These are phyloP conservation scores for Pogonomyrmex barbatus DNA, from an alignment of 1,140 invertebrate genomes.

Conservation along the genomic window DNA sequence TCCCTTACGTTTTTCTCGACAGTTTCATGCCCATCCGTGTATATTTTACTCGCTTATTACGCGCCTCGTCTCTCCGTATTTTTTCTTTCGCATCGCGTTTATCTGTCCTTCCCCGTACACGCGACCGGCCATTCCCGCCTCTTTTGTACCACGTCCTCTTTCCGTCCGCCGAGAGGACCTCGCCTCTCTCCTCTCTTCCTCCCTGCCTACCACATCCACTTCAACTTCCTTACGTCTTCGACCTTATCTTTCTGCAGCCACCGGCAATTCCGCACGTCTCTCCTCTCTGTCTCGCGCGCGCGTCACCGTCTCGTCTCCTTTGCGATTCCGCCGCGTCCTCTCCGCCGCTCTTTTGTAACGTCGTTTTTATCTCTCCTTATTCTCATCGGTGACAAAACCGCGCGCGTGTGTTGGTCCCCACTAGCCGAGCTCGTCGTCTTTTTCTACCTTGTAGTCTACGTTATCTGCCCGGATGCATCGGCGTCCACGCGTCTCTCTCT, in stretches of 20 bases:
- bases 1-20: no score
- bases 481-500: background rate
- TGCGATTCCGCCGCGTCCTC: constrained; percentile 7
- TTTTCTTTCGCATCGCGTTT: constrained; percentile 2
- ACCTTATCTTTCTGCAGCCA: constrained; percentile 23
- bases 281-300: background rate
- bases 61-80: background rate
- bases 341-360: constrained; percentile 1
- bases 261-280: constrained; percentile 7
- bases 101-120: background rate
- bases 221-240: background rate
- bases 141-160: background rate
- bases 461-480: constrained; percentile 18
- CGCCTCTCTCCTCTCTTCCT: background rate
- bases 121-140: background rate
- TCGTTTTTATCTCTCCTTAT: constrained; percentile 43
- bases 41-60: background rate
- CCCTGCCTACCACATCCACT: background rate
- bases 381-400: background rate
- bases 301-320: background rate
- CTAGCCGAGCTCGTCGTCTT: background rate
- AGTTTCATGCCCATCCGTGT: background rate
- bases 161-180: background rate
- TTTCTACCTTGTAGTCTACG: background rate
- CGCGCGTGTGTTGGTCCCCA: constrained; percentile 14